These are phyloP conservation scores for Hypsibius dujardini DNA, from an alignment of 1,140 invertebrate genomes.

Conservation along the genomic window DNA sequence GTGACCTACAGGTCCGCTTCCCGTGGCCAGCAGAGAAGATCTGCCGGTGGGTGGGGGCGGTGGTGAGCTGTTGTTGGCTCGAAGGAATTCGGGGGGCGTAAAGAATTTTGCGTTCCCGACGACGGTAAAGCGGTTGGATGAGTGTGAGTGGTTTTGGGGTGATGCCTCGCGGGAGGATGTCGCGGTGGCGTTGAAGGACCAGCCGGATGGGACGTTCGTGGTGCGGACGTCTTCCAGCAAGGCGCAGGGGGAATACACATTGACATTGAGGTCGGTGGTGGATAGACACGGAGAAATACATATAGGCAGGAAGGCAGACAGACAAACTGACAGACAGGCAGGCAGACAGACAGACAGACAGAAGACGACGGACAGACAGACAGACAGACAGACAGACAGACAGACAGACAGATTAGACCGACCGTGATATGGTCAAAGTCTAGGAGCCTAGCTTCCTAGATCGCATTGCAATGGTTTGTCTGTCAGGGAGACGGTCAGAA, in stretches of 20 bases:
- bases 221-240: slow-evolving; percentile 84
- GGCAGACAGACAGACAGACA: no score
- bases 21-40: no score
- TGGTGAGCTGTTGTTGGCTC: background rate
- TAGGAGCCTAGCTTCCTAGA: no score
- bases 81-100: background rate
- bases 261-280: slow-evolving; percentile 51
- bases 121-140: slow-evolving; percentile 35
- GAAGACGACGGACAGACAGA: background rate
- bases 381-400: no score
- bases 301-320: no score
- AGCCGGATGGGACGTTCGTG: slow-evolving; percentile 79
- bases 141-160: slow-evolving; percentile 81
- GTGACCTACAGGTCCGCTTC: no score
- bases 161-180: slow-evolving; percentile 67
- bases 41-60: no score
- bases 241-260: slow-evolving; percentile 63
- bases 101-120: background rate
- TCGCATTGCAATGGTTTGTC: no score
- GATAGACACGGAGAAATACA: background rate
- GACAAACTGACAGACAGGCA: no score
- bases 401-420: no score
- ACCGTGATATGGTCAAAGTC: no score
- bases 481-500: no score
- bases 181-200: slow-evolving; percentile 71